phyloP scores from a whole-genome alignment of 2,113 vertebrate species.

The Seriola aureovittata region DNA sequence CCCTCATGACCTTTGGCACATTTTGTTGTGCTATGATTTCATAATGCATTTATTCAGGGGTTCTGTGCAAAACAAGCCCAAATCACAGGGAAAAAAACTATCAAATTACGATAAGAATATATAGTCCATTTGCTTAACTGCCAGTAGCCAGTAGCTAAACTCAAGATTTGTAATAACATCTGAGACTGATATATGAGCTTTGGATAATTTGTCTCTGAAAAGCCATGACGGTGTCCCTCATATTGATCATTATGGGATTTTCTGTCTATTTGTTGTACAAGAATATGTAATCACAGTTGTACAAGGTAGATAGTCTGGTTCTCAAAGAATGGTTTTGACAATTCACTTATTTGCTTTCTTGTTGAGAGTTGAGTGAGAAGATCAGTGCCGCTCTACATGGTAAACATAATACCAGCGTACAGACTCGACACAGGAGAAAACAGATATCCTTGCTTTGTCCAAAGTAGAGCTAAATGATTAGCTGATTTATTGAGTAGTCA shows the following conservation, averaged over 20 bases:
- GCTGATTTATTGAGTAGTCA: too few relatives aligned
- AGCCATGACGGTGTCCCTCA: neutral
- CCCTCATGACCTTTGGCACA: conserved; percentile 64
- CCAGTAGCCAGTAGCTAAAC: too few relatives aligned
- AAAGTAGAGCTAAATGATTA: too few relatives aligned
- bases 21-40: conserved; percentile 52
- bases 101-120: neutral
- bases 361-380: neutral
- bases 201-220: too few relatives aligned
- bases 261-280: neutral
- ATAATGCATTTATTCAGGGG: conserved; percentile 22
- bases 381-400: neutral
- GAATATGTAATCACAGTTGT: neutral
- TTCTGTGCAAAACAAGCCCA: conserved; percentile 17
- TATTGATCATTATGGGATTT: neutral
- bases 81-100: neutral
- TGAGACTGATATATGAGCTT: too few relatives aligned
- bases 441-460: too few relatives aligned
- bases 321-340: too few relatives aligned
- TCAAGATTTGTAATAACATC: too few relatives aligned
- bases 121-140: neutral
- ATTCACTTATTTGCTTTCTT: neutral
- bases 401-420: too few relatives aligned
- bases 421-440: too few relatives aligned
- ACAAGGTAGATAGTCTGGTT: neutral